A percentile compares a stretch with the other conserved stretches of the same genome.
These are phyloP conservation scores for Pangasius larnaudii DNA, from an alignment of 2,797 vertebrate species.

Conservation along the genomic window DNA sequence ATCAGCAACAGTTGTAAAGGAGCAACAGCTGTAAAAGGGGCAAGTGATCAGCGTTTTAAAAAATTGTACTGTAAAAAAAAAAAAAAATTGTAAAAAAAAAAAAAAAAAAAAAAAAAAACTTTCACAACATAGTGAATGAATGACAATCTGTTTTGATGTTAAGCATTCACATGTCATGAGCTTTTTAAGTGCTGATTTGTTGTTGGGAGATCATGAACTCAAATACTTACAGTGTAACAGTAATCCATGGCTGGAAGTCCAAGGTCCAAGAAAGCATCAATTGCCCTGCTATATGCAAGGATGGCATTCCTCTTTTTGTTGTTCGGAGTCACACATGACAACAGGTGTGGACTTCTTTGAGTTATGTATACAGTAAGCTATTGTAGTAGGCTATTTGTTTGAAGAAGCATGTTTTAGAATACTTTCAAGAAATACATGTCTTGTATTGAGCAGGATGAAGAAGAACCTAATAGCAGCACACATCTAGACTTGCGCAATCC, in stretches of 20 bases:
- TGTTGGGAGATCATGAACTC: neutral
- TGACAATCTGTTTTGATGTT: neutral
- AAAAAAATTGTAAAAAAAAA: no score
- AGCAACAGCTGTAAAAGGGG: constrained; percentile 13
- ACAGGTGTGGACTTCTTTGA: neutral
- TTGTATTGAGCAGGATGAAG: neutral
- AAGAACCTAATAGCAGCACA: neutral
- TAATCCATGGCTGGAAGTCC: neutral
- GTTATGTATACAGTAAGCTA: neutral
- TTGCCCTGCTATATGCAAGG: neutral
- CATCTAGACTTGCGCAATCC: neutral
- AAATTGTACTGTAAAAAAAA: constrained; percentile 17
- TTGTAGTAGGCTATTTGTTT: neutral
- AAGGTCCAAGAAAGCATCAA: neutral
- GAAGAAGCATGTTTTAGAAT: neutral
- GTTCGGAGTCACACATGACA: neutral
- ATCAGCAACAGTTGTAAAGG: neutral
- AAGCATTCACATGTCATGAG: neutral
- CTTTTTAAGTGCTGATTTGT: neutral
- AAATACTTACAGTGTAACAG: neutral
- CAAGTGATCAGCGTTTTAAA: neutral
- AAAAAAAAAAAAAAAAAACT: neutral
- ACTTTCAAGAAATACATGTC: neutral
- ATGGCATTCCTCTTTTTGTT: neutral
- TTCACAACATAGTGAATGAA: neutral